Evolutionary conservation across 2,797 vertebrate species (phyloP).

Genomic region (Glossophaga mutica): DNA sequence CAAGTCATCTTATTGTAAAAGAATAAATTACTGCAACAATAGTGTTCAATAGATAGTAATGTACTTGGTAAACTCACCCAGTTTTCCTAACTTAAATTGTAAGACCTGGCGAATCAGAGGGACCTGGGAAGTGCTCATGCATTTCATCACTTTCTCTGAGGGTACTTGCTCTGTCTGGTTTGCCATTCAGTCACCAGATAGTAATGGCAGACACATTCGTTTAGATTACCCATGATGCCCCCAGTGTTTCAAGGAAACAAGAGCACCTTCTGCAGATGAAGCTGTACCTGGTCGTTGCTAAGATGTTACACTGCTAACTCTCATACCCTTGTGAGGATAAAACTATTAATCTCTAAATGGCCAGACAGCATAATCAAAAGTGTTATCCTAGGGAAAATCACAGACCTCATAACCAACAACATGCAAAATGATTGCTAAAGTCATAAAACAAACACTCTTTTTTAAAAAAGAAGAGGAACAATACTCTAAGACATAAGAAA

Average conservation of each 20-base stretch:
- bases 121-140: neutral
- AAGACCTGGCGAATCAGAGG: neutral
- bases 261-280: neutral
- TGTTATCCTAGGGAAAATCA: slow-evolving; percentile 43
- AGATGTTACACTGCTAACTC: neutral
- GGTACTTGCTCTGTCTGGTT: neutral
- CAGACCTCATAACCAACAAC: neutral
- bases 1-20: neutral
- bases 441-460: slow-evolving; percentile 10
- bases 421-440: neutral
- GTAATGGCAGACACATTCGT: neutral
- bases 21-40: neutral
- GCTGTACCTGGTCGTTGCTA: neutral
- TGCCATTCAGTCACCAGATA: neutral
- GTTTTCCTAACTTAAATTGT: neutral
- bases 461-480: neutral
- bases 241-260: neutral
- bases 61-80: neutral
- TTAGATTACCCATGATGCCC: neutral
- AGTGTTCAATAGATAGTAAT: neutral
- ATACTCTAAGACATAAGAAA: neutral
- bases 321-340: neutral
- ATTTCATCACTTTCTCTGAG: neutral
- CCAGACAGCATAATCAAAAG: neutral
- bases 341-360: neutral